Conservation (phyloP, 2,888 invertebrate genomes). For the Rhingia rostrata region DNA sequence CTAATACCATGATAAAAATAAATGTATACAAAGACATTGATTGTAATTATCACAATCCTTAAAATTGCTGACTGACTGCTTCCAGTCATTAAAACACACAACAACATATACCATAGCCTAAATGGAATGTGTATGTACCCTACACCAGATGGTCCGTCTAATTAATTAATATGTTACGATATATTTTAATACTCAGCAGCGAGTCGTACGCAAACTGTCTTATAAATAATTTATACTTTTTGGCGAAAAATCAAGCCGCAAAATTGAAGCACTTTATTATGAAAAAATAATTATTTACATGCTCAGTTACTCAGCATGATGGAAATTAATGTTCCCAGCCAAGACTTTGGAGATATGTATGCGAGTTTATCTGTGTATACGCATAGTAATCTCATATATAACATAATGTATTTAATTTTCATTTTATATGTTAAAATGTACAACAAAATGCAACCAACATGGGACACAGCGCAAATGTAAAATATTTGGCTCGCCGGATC, state of each 20-base stretch:
- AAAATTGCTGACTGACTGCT: too few relatives aligned
- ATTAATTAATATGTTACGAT: too few relatives aligned
- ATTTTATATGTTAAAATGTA: constrained; percentile 51
- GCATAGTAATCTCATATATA: constrained; percentile 12
- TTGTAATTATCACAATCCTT: too few relatives aligned
- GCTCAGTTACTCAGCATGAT: constrained; percentile 44
- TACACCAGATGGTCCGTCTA: too few relatives aligned
- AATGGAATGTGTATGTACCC: too few relatives aligned
- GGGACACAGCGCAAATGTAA: constrained; percentile 46
- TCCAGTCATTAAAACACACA: too few relatives aligned
- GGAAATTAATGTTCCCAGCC: constrained; percentile 36
- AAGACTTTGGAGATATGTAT: background rate
- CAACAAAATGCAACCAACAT: constrained; percentile 29
- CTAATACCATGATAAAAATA: too few relatives aligned
- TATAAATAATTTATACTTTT: constrained; percentile 11
- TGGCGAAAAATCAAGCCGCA: constrained; percentile 32
- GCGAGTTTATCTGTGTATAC: background rate
- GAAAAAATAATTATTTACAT: constrained; percentile 57
- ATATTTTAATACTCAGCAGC: too few relatives aligned
- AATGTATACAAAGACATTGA: too few relatives aligned
- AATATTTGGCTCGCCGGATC: constrained; percentile 49
- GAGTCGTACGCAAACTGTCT: background rate
- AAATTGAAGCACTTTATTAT: constrained; percentile 57
- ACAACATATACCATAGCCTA: too few relatives aligned
- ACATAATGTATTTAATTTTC: constrained; percentile 61